Evolutionary conservation across 1,140 invertebrate genomes (phyloP).

Genomic region (Wasmannia auropunctata): DNA sequence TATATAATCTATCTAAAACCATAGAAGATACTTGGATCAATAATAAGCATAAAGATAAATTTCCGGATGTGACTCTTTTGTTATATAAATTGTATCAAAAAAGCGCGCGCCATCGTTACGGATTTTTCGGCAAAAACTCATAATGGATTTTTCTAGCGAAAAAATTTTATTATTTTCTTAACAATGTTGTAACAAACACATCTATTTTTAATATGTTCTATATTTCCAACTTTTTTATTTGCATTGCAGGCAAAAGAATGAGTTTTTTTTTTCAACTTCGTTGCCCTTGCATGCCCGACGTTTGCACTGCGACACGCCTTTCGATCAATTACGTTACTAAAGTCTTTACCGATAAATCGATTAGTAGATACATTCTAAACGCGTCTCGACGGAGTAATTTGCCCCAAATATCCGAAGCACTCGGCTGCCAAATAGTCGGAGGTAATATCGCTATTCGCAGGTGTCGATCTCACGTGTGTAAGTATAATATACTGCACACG

Average conservation of each 20-base stretch:
- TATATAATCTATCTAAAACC: conserved; percentile 38
- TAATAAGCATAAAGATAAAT: conserved; percentile 1
- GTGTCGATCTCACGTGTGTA: neutral
- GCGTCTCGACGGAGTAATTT: conserved; percentile 51
- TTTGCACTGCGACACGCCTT: conserved; percentile 44
- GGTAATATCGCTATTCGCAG: conserved; percentile 7
- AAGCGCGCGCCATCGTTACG: neutral
- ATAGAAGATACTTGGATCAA: conserved; percentile 1
- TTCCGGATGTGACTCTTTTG: neutral
- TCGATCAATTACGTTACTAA: conserved; percentile 48
- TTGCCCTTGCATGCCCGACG: neutral
- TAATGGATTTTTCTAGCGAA: neutral
- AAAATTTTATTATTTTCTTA: neutral
- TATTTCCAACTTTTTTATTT: neutral
- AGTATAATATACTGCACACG: neutral
- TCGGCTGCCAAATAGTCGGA: conserved; percentile 23
- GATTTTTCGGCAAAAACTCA: neutral
- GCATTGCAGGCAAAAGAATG: neutral
- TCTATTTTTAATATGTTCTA: neutral
- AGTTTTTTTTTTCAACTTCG: neutral
- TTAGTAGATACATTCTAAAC: conserved; percentile 45
- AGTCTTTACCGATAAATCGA: conserved; percentile 56
- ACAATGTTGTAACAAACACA: neutral
- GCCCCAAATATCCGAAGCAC: conserved; percentile 45
- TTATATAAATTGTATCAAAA: neutral